Evolutionary conservation across 1,140 invertebrate genomes (phyloP).

Genomic region (Pseudoatta argentina): DNA sequence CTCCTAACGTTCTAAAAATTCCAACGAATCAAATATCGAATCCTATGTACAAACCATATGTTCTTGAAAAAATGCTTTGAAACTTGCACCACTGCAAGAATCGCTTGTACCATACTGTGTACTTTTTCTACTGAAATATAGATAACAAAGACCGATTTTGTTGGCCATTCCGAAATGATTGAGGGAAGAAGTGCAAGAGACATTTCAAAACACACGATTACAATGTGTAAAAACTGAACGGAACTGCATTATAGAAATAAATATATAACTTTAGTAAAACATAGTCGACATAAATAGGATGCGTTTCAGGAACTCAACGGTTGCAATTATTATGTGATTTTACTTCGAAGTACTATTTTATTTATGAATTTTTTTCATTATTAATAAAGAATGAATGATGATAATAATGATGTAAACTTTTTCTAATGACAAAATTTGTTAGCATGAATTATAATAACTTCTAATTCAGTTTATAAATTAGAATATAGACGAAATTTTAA

Average conservation of each 20-base stretch:
- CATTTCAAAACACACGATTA: slow-evolving; percentile 76
- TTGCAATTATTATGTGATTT: slow-evolving; percentile 13
- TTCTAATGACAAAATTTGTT: background rate
- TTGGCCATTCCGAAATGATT: slow-evolving; percentile 69
- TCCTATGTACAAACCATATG: slow-evolving; percentile 44
- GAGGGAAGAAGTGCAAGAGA: slow-evolving; percentile 75
- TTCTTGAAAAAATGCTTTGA: slow-evolving; percentile 49
- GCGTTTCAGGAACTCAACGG: slow-evolving; percentile 39
- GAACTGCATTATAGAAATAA: slow-evolving; percentile 65
- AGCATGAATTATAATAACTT: slow-evolving; percentile 2
- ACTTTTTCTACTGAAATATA: slow-evolving; percentile 59
- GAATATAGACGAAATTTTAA: background rate
- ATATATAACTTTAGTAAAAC: slow-evolving; percentile 63
- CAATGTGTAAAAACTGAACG: slow-evolving; percentile 74
- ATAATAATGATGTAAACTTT: background rate
- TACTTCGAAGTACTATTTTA: background rate
- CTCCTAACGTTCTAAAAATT: slow-evolving; percentile 58
- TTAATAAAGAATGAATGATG: background rate
- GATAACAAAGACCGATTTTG: slow-evolving; percentile 30
- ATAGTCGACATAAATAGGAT: slow-evolving; percentile 57
- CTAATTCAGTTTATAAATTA: background rate
- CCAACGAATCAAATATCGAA: slow-evolving; percentile 59
- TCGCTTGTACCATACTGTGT: slow-evolving; percentile 68
- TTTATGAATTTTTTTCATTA: background rate
- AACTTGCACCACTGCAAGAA: slow-evolving; percentile 65